These are phyloP conservation scores for Acromyrmex echinatior DNA, from an alignment of 1,140 invertebrate genomes.

Conservation along the genomic window DNA sequence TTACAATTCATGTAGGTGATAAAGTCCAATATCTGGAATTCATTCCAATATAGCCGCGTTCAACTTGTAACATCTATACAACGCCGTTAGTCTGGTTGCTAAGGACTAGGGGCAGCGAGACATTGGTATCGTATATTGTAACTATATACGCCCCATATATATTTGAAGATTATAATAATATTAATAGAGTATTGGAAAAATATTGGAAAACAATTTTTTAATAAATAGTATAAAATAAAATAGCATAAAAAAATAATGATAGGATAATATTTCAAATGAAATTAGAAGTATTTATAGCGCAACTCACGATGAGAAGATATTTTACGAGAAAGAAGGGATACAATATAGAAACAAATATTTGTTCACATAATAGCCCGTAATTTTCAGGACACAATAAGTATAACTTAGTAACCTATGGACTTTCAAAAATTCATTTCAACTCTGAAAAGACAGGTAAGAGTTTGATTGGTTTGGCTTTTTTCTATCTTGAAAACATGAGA, in stretches of 20 bases:
- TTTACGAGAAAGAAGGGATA: not conserved
- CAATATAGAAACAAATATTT: constrained; percentile 38
- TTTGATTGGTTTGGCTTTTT: constrained; percentile 46
- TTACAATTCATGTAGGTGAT: constrained; percentile 20
- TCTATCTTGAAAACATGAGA: constrained; percentile 35
- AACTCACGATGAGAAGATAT: not conserved
- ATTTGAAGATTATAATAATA: not conserved
- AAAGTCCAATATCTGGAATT: constrained; percentile 19
- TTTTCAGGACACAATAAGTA: constrained; percentile 44
- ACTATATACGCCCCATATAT: not conserved
- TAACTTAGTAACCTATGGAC: not conserved
- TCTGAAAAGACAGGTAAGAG: constrained; percentile 11
- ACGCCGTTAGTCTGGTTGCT: constrained; percentile 63
- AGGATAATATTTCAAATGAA: not conserved
- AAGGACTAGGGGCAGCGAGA: constrained; percentile 59
- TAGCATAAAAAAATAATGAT: not conserved
- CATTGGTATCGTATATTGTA: not conserved
- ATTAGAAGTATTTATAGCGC: not conserved
- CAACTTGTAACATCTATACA: constrained; percentile 69
- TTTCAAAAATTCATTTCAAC: constrained; percentile 7
- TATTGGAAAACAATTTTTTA: not conserved
- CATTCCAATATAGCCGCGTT: constrained; percentile 17
- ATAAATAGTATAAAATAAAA: not conserved
- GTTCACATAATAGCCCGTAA: constrained; percentile 29
- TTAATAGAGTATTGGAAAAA: not conserved